Evolutionary conservation across 2,888 invertebrate genomes (phyloP), one percentile per base, ranked within the genome.

Genomic region (Drosophila merina): DNA sequence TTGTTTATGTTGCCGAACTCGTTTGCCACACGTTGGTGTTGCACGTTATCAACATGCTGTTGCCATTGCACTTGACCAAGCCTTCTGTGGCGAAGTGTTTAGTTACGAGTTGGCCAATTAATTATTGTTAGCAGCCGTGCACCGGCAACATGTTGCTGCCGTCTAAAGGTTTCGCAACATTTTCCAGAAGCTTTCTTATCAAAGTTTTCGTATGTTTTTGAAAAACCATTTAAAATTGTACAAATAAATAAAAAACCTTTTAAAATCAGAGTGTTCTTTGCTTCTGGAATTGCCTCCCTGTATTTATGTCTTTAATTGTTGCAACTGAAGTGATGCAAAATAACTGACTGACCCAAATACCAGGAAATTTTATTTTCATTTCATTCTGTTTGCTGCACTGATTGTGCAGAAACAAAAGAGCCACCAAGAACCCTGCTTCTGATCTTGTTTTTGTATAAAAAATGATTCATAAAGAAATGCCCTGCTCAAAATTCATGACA

Each of bases 1-100:
- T 89, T 88, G 86, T 88, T 89, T 88, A 83, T 86, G 80, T 88
- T 85, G 82, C 81, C 44, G 28, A 56, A 75, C 79, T 75, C 57
- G 79, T 85, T 86, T 79, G 56, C 31, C 49, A 14, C 33, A 38
- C 57, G 59, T 20, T 60, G 66, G 72, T 82, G 77, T 72, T 67
- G 72, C 72, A 38, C 55, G 26, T 12, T 67, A 55, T 30, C 58
- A 54, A 57, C 49, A 73, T 86, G 74, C 71, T 33, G 12, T 31
- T 58, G 49, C 26, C 40, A 38, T 48, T 71, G 47, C 71, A 63
- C 72, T 74, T 69, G 68, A 63, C 72, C 54, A 64, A 20, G 42
- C 44, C 54, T 60, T 52, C 48, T 47, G 59, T 59, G 42, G 40
- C n/a, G 76, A 45, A 88, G 86, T 82, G 74, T 66, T 75, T 1